phyloP scores from a whole-genome alignment of 2,113 vertebrate species.

The Monopterus albus region DNA sequence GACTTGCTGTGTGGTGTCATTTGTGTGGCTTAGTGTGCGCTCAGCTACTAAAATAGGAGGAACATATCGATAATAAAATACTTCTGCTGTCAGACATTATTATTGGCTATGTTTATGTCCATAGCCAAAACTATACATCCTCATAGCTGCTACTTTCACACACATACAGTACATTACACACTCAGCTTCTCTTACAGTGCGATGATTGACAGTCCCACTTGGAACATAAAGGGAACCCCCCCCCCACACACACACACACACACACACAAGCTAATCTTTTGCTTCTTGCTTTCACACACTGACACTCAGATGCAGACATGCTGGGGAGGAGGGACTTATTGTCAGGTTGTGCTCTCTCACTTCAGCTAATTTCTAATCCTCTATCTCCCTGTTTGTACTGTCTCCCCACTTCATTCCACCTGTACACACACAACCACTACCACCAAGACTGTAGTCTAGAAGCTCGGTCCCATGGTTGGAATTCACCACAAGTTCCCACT shows the following conservation, averaged over 20 bases:
- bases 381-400: constrained; percentile 43
- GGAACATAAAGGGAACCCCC: constrained; percentile 59
- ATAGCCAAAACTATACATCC: constrained; percentile 7
- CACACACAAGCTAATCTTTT: constrained; percentile 63
- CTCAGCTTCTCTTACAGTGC: constrained; percentile 26
- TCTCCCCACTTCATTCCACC: constrained; percentile 21
- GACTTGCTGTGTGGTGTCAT: neutral
- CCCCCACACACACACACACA: too few species aligned
- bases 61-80: constrained; percentile 18
- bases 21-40: neutral
- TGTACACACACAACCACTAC: constrained; percentile 9
- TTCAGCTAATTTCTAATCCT: constrained; percentile 73
- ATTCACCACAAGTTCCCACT: constrained; percentile 24
- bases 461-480: constrained; percentile 22
- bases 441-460: constrained; percentile 33
- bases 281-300: constrained; percentile 54
- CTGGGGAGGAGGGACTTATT: constrained; percentile 66
- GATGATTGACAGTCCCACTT: constrained; percentile 66
- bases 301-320: constrained; percentile 59
- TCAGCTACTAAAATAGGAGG: neutral
- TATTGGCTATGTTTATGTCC: constrained; percentile 12
- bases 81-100: constrained; percentile 19
- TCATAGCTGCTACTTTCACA: neutral
- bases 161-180: neutral
- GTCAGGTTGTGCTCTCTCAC: constrained; percentile 66